A percentile compares a stretch with the other conserved stretches of the same genome.
Conservation (phyloP, 1,140 invertebrate species). For the Trinorchestia longiramus region DNA sequence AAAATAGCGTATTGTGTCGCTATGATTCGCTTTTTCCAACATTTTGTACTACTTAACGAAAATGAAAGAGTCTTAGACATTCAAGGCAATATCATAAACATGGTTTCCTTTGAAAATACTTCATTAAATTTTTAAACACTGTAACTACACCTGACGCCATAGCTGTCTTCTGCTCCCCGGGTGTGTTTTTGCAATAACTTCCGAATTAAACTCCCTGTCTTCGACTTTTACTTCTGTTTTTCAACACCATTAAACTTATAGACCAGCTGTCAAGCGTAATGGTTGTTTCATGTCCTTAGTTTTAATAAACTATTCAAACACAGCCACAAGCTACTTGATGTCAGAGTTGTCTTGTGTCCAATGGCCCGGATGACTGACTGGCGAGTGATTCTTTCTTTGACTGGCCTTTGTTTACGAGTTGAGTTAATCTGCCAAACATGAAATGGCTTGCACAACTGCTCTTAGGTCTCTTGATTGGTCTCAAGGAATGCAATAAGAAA, state of each 20-base stretch:
- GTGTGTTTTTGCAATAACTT: not conserved
- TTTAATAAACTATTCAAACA: not conserved
- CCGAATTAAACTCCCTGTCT: not conserved
- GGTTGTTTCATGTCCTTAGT: not conserved
- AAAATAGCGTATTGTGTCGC: not conserved
- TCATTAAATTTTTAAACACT: not conserved
- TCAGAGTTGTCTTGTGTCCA: not conserved
- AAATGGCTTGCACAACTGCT: not conserved
- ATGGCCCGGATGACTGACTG: not conserved
- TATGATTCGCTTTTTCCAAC: not conserved
- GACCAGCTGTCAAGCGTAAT: not conserved
- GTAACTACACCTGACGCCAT: not conserved
- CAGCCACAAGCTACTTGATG: not conserved
- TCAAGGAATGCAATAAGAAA: not conserved
- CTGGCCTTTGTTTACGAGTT: not conserved
- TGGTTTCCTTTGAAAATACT: not conserved
- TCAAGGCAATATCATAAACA: not conserved
- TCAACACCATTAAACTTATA: not conserved
- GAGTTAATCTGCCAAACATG: not conserved
- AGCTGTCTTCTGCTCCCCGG: not conserved
- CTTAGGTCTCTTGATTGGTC: slow-evolving; percentile 6
- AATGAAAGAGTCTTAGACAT: not conserved
- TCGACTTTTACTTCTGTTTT: not conserved
- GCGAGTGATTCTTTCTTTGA: not conserved
- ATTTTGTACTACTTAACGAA: not conserved